These are phyloP conservation scores for Heteropelma amictum DNA, from an alignment of 2,888 invertebrate genomes.

Conservation along the genomic window DNA sequence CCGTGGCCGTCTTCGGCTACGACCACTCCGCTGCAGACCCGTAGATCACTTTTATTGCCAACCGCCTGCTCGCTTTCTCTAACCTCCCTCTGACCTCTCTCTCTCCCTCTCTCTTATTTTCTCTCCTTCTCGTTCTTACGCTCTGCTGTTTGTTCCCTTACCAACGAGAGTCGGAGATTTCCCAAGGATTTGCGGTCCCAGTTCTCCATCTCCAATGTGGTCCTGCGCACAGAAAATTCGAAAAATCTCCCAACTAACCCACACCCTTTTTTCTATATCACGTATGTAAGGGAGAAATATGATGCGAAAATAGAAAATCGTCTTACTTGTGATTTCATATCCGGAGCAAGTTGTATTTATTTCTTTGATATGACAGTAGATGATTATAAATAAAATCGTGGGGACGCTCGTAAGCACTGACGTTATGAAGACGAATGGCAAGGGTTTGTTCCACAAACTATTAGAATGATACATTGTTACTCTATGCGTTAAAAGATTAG, in stretches of 20 bases:
- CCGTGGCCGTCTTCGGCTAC: constrained; percentile 66
- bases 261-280: constrained; percentile 9
- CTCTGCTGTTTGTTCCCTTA: constrained; percentile 46
- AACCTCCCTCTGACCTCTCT: not conserved
- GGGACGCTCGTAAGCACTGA: too few species aligned
- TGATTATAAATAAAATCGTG: too few species aligned
- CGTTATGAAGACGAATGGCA: too few species aligned
- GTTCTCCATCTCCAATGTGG: not conserved
- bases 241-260: constrained; percentile 13
- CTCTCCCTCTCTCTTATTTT: constrained; percentile 12
- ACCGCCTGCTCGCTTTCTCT: constrained; percentile 53
- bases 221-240: constrained; percentile 31
- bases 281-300: constrained; percentile 7
- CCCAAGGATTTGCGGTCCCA: constrained; percentile 42
- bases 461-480: not conserved
- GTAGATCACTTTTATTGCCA: constrained; percentile 72
- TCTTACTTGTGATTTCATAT: not conserved
- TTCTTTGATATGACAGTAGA: not conserved
- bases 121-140: constrained; percentile 22
- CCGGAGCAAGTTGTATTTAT: constrained; percentile 5
- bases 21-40: constrained; percentile 65
- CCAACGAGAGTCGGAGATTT: constrained; percentile 43
- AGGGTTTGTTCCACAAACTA: not conserved
- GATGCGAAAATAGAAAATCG: constrained; percentile 15
- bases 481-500: too few species aligned